Evolutionary conservation across 2,113 vertebrate genomes (phyloP).

Genomic region (Dendrocopos noguchii): DNA sequence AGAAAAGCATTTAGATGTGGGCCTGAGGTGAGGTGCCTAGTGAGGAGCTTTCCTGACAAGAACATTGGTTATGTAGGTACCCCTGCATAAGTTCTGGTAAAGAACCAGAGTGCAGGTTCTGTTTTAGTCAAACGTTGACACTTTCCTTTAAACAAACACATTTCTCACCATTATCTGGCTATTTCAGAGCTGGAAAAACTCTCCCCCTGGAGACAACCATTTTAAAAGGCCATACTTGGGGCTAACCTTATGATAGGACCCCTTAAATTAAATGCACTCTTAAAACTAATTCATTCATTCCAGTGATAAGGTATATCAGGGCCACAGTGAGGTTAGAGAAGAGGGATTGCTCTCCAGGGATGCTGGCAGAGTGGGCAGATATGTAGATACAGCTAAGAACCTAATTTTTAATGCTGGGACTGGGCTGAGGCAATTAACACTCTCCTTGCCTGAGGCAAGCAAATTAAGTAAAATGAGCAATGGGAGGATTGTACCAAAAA

Average conservation of each 20-base stretch:
- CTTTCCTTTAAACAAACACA: neutral
- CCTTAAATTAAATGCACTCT: constrained; percentile 57
- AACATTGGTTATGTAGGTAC: neutral
- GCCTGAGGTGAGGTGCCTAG: accelerated
- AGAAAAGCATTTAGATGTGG: neutral
- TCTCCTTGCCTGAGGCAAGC: neutral
- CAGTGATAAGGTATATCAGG: neutral
- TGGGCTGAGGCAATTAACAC: neutral
- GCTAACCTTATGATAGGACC: constrained; percentile 12
- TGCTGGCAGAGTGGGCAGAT: neutral
- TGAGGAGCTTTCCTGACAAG: neutral
- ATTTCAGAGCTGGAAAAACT: neutral
- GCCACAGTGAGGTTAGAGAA: constrained; percentile 52
- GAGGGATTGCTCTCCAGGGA: constrained; percentile 64
- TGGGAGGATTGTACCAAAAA: neutral
- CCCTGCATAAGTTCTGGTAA: neutral
- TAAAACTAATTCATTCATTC: constrained; percentile 52
- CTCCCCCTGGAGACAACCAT: neutral
- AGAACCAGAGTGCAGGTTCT: neutral
- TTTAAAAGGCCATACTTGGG: constrained; percentile 5
- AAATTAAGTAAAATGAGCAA: neutral
- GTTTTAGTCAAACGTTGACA: neutral
- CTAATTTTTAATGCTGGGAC: constrained; percentile 16
- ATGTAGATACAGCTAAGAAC: constrained; percentile 34
- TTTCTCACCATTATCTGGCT: neutral